Evolutionary conservation across 2,888 invertebrate species (phyloP).

Genomic region (Troglohyphantes excavatus): DNA sequence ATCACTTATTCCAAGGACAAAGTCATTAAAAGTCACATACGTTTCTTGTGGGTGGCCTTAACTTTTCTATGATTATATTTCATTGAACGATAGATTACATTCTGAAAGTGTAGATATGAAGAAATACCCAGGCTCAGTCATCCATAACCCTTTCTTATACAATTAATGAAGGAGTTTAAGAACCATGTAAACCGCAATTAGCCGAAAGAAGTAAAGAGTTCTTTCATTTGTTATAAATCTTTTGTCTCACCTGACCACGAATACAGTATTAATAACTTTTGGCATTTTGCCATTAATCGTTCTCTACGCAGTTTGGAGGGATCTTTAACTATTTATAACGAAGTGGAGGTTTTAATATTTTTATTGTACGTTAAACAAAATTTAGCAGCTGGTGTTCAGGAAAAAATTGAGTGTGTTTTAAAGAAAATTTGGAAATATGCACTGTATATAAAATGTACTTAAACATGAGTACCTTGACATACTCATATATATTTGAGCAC

Average conservation of each 20-base stretch:
- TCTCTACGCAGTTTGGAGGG: not conserved
- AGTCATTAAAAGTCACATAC: not conserved
- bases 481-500: too few relatives aligned
- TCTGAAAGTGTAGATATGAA: not conserved
- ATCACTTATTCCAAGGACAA: not conserved
- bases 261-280: slow-evolving; percentile 45
- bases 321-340: not conserved
- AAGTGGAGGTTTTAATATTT: not conserved
- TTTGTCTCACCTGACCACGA: slow-evolving; percentile 23
- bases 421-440: too few relatives aligned
- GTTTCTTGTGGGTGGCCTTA: slow-evolving; percentile 1
- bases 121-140: slow-evolving; percentile 15
- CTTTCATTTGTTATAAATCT: slow-evolving; percentile 15
- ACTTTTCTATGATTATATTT: not conserved
- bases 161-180: not conserved
- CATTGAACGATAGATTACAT: not conserved
- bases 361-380: too few relatives aligned
- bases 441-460: too few relatives aligned
- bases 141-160: slow-evolving; percentile 17
- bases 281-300: slow-evolving; percentile 18
- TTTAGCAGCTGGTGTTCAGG: too few relatives aligned
- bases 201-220: not conserved
- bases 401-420: too few relatives aligned
- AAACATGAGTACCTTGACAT: too few relatives aligned
- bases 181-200: slow-evolving; percentile 4